phyloP scores from a whole-genome alignment of 2,797 vertebrate genomes.

The Microtus agrestis region DNA sequence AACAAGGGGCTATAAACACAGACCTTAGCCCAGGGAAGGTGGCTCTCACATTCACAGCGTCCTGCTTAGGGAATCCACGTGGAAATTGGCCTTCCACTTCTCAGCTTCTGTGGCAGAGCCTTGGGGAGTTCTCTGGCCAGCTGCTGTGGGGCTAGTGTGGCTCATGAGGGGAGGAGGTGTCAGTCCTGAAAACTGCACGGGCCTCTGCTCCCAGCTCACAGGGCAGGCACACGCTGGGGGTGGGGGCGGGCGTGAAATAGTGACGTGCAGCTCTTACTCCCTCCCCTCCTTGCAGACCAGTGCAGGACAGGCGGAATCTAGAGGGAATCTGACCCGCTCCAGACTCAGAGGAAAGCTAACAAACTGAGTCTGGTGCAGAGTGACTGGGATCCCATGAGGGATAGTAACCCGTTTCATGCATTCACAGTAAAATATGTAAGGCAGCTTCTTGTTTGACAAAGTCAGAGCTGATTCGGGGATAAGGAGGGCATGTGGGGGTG shows the following conservation, averaged over 20 bases:
- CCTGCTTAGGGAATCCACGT: conserved; percentile 39
- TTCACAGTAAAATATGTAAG: conserved; percentile 35
- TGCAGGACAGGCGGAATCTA: background rate
- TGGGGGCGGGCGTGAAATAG: background rate
- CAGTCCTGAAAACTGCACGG: background rate
- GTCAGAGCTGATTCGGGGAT: conserved; percentile 2
- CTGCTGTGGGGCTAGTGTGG: background rate
- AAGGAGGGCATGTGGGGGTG: background rate
- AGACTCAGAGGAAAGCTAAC: background rate
- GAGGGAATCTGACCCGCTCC: background rate
- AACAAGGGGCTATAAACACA: conserved; percentile 24
- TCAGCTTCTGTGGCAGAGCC: background rate
- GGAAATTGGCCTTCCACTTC: conserved; percentile 58
- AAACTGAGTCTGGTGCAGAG: background rate
- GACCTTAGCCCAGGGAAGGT: background rate
- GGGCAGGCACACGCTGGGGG: background rate
- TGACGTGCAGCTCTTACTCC: background rate
- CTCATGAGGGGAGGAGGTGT: background rate
- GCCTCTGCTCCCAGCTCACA: background rate
- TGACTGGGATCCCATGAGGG: conserved; percentile 29
- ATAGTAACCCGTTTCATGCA: conserved; percentile 35
- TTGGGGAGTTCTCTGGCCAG: background rate
- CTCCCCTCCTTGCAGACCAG: background rate
- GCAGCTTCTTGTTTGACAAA: conserved; percentile 3
- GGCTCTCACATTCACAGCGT: conserved; percentile 65